phyloP scores from a whole-genome alignment of 2,113 vertebrate species.

The Ageneiosus marmoratus region DNA sequence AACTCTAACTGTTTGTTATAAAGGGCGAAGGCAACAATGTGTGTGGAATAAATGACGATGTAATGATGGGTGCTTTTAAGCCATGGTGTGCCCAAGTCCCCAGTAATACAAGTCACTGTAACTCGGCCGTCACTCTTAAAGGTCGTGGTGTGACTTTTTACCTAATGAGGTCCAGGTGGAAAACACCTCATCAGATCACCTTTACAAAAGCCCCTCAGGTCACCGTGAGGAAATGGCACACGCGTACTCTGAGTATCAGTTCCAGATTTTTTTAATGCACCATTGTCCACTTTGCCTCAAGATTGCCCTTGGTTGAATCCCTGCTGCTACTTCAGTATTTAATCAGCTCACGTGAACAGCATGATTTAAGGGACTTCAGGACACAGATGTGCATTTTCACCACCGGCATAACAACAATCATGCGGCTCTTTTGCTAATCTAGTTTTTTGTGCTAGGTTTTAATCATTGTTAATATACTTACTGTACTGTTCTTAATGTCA shows the following conservation, averaged over 20 bases:
- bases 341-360: neutral
- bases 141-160: slow-evolving; percentile 37
- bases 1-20: slow-evolving; percentile 11
- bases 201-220: slow-evolving; percentile 29
- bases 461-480: too few species aligned
- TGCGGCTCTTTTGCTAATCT: neutral
- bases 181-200: slow-evolving; percentile 33
- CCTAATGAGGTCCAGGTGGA: slow-evolving; percentile 41
- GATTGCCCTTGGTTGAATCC: slow-evolving; percentile 23
- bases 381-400: neutral
- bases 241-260: neutral
- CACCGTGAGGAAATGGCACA: slow-evolving; percentile 25
- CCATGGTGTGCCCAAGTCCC: neutral
- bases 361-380: neutral
- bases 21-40: slow-evolving; percentile 1
- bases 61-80: slow-evolving; percentile 21
- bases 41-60: slow-evolving; percentile 18
- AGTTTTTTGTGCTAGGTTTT: neutral
- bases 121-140: slow-evolving; percentile 13
- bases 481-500: neutral
- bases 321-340: neutral
- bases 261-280: neutral
- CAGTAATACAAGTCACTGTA: slow-evolving; percentile 21
- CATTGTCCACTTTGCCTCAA: neutral
- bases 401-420: neutral